These are phyloP conservation scores for Melipona quadrifasciata DNA, from an alignment of 1,140 invertebrate genomes.

Conservation along the genomic window DNA sequence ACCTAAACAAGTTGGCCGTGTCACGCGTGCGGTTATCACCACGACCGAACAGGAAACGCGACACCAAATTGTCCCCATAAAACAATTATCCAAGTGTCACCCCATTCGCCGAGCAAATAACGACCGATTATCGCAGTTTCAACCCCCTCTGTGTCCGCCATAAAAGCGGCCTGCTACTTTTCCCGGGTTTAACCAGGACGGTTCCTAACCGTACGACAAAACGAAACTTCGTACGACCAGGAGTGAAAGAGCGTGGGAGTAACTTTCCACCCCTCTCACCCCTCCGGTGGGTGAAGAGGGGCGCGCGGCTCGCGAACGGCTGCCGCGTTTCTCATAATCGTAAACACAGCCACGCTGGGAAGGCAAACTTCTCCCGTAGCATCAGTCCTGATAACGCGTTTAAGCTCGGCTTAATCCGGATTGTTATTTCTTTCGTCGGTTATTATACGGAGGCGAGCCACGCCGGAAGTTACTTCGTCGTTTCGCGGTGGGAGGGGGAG, in stretches of 20 bases:
- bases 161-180: not conserved
- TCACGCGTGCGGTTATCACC: not conserved
- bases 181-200: not conserved
- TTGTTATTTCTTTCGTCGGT: slow-evolving; percentile 25
- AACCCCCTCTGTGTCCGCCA: not conserved
- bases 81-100: not conserved
- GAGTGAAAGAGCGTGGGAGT: too few relatives aligned
- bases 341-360: not conserved
- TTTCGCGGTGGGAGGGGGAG: not conserved
- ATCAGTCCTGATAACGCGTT: slow-evolving; percentile 30
- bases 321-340: slow-evolving; percentile 14
- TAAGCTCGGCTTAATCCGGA: slow-evolving; percentile 34
- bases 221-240: not conserved
- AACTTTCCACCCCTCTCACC: not conserved
- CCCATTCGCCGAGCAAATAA: not conserved
- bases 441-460: slow-evolving; percentile 2
- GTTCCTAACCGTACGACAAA: not conserved
- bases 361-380: slow-evolving; percentile 5
- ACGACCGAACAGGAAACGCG: not conserved
- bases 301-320: not conserved
- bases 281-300: not conserved
- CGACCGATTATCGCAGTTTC: not conserved
- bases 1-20: too few relatives aligned
- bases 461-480: not conserved
- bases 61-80: not conserved